Evolutionary conservation across 2,797 vertebrate genomes (phyloP).

Genomic region (Tenualosa ilisha): DNA sequence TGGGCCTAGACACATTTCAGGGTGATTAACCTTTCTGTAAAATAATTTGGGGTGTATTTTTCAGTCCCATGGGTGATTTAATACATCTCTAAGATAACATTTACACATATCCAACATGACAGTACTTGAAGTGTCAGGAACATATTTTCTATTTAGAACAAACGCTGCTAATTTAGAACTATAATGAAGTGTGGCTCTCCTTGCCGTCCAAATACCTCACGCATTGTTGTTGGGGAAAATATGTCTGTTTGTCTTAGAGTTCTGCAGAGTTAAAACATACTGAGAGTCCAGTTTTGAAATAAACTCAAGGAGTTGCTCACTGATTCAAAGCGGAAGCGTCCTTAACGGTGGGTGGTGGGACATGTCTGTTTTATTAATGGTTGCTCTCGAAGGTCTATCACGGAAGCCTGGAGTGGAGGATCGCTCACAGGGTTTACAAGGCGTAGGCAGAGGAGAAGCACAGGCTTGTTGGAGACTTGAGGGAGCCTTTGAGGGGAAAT

Average conservation of each 20-base stretch:
- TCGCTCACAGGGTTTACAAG: background rate
- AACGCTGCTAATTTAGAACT: background rate
- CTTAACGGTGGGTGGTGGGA: background rate
- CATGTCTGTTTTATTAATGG: constrained; percentile 16
- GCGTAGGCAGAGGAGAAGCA: background rate
- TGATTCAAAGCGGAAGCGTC: constrained; percentile 7
- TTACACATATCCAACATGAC: constrained; percentile 18
- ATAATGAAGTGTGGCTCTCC: constrained; percentile 6
- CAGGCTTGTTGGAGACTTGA: background rate
- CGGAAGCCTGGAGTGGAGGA: background rate
- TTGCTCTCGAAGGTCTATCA: background rate
- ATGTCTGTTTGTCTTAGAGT: constrained; percentile 9
- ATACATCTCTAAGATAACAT: constrained; percentile 21
- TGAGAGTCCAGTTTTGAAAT: background rate
- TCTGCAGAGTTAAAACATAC: background rate
- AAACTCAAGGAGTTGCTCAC: background rate
- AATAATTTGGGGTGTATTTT: background rate
- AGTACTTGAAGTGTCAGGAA: constrained; percentile 2
- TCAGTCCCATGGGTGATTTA: background rate
- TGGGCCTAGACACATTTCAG: background rate
- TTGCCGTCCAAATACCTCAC: constrained; percentile 7
- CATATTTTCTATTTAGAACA: constrained; percentile 11
- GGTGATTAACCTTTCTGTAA: background rate
- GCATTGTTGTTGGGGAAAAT: background rate
- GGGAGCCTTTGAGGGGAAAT: constrained; percentile 16